phyloP scores from a whole-genome alignment of 2,113 vertebrate species.

The Lates calcarifer region DNA sequence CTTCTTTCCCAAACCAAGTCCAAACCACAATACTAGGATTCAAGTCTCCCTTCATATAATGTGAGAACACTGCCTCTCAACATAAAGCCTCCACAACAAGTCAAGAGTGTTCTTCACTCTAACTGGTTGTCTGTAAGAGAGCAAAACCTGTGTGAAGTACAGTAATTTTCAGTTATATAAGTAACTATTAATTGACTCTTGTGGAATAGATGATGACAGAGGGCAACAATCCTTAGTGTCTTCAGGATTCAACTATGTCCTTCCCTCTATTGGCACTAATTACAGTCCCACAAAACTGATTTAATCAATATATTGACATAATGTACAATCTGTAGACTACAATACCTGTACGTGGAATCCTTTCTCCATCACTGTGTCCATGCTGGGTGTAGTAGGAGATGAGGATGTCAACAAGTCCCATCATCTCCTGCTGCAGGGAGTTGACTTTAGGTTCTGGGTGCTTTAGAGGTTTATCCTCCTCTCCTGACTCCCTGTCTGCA shows the following conservation, averaged over 20 bases:
- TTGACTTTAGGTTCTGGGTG: slow-evolving; percentile 91
- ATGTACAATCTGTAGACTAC: not conserved
- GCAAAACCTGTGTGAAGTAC: not conserved
- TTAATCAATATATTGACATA: not conserved
- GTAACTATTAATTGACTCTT: not conserved
- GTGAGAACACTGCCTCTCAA: not conserved
- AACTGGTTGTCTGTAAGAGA: not conserved
- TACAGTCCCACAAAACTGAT: not conserved
- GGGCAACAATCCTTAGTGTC: not conserved
- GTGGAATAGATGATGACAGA: not conserved
- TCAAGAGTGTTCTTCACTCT: not conserved
- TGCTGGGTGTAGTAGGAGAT: slow-evolving; percentile 85
- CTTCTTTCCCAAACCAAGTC: not conserved
- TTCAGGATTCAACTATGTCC: not conserved
- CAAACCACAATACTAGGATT: not conserved
- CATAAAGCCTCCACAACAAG: not conserved
- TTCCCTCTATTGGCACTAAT: not conserved
- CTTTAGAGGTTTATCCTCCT: slow-evolving; percentile 83
- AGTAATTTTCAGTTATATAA: not conserved
- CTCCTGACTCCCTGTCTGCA: slow-evolving; percentile 79
- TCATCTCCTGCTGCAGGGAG: slow-evolving; percentile 92
- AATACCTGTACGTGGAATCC: slow-evolving; percentile 62
- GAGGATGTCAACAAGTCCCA: slow-evolving; percentile 89
- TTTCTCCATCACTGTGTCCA: slow-evolving; percentile 58
- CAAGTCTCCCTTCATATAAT: not conserved